Conservation (phyloP, 2,797 vertebrate genomes). For the Poeciliopsis gracilis region DNA sequence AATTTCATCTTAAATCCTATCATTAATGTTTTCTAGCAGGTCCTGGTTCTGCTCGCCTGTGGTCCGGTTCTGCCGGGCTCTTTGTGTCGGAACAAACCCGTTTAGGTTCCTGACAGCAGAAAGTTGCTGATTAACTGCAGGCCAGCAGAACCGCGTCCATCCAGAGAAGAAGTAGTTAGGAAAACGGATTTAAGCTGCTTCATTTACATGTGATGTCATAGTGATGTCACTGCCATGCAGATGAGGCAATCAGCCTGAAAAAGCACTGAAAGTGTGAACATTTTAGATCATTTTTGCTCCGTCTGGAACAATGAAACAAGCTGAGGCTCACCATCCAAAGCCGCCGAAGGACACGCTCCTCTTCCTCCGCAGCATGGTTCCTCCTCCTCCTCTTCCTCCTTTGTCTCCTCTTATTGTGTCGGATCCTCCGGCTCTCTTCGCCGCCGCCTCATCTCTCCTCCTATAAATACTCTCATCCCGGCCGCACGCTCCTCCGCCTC, state of each 20-base stretch:
- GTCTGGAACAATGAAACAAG: conserved; percentile 17
- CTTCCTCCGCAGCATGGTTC: conserved; percentile 84
- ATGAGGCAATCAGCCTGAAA: conserved; percentile 39
- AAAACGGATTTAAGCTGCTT: not conserved
- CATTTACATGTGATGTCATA: conserved; percentile 36
- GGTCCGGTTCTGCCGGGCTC: not conserved
- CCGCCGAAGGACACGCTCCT: conserved; percentile 83
- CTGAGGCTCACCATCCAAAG: conserved; percentile 78
- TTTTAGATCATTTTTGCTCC: conserved; percentile 17
- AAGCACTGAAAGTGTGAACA: conserved; percentile 20
- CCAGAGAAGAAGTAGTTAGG: not conserved
- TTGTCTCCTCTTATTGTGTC: conserved; percentile 65
- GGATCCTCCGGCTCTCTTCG: conserved; percentile 36
- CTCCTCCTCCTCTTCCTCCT: conserved; percentile 42
- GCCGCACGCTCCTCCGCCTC: conserved; percentile 38
- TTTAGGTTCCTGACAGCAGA: not conserved
- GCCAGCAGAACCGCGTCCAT: not conserved
- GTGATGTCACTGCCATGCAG: conserved; percentile 48
- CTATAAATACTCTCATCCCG: conserved; percentile 68
- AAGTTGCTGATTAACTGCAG: conserved; percentile 28
- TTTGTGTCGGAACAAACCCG: not conserved
- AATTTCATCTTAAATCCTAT: not conserved
- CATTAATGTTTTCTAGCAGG: not conserved
- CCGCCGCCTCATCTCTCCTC: conserved; percentile 57
- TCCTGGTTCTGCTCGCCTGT: not conserved